Conservation (phyloP, 2,888 invertebrate genomes). For the Hermaeophaga mercurialis region DNA sequence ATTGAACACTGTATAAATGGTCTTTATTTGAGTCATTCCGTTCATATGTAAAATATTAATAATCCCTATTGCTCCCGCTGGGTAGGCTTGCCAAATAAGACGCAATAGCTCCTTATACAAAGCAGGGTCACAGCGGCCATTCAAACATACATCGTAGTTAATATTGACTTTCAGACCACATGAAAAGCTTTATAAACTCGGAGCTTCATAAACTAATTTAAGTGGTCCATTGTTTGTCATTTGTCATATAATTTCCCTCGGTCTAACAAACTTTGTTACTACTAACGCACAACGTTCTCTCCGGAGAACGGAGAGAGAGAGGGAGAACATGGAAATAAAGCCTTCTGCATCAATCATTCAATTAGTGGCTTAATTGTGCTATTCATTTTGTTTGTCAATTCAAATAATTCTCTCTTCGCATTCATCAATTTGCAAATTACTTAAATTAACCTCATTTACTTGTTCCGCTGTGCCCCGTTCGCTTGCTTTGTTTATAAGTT, state of each 20-base stretch:
- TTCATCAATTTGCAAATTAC: slow-evolving; percentile 51
- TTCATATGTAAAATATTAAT: too few species aligned
- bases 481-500: slow-evolving; percentile 37
- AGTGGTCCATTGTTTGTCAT: slow-evolving; percentile 51
- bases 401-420: slow-evolving; percentile 52
- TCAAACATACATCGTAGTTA: slow-evolving; percentile 28
- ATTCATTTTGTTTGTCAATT: slow-evolving; percentile 57
- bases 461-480: slow-evolving; percentile 44
- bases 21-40: too few species aligned
- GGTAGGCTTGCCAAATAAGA: not conserved
- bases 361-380: slow-evolving; percentile 57
- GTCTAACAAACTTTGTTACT: slow-evolving; percentile 32
- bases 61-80: not conserved
- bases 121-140: slow-evolving; percentile 8
- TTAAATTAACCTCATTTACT: slow-evolving; percentile 44
- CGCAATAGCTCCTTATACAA: slow-evolving; percentile 3
- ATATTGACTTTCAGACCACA: slow-evolving; percentile 37
- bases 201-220: slow-evolving; percentile 49
- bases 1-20: too few species aligned
- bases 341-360: slow-evolving; percentile 56
- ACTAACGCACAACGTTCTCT: slow-evolving; percentile 33
- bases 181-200: slow-evolving; percentile 37
- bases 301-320: slow-evolving; percentile 20
- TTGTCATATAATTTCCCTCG: slow-evolving; percentile 50
- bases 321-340: slow-evolving; percentile 38